These are phyloP conservation scores for Anneissia japonica DNA, from an alignment of 35 echinoderm and acorn worm genomes.

Conservation along the genomic window DNA sequence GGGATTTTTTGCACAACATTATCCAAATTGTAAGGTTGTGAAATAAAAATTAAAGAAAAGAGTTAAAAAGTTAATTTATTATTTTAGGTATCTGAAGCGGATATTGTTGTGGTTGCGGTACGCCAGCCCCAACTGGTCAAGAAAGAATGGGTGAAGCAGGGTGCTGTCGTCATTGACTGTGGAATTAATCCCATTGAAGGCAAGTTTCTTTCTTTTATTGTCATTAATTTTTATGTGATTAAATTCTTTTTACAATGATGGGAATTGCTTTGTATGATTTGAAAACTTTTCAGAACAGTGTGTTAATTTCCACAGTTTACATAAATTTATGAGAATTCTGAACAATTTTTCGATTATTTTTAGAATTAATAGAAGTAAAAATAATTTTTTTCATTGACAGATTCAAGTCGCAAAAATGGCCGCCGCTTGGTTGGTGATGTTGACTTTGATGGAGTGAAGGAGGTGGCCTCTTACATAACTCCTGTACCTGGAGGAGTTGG, in stretches of 20 bases:
- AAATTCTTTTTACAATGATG: no score
- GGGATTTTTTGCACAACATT: no score
- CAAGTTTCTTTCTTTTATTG: no score
- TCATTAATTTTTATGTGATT: no score
- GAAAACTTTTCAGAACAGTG: no score
- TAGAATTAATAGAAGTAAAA: background rate
- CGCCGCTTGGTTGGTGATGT: slow-evolving; percentile 84
- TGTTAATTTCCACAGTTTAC: no score
- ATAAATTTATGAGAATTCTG: background rate
- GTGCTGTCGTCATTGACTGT: slow-evolving; percentile 89
- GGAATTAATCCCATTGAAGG: slow-evolving; percentile 87
- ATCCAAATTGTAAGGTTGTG: no score
- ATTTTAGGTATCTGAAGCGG: slow-evolving; percentile 57
- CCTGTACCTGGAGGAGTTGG: slow-evolving; percentile 94
- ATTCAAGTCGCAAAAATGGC: slow-evolving; percentile 69
- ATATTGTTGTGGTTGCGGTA: slow-evolving; percentile 78
- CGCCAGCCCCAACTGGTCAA: slow-evolving; percentile 72
- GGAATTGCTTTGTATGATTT: no score
- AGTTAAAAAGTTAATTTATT: background rate
- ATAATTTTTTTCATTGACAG: slow-evolving; percentile 19
- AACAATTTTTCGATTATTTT: background rate
- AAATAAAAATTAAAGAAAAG: background rate
- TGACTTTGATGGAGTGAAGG: slow-evolving; percentile 68
- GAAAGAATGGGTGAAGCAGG: slow-evolving; percentile 95
- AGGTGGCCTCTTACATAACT: slow-evolving; percentile 74